These are phyloP conservation scores for Phaedon cochleariae DNA, from an alignment of 2,888 invertebrate species.

Conservation along the genomic window DNA sequence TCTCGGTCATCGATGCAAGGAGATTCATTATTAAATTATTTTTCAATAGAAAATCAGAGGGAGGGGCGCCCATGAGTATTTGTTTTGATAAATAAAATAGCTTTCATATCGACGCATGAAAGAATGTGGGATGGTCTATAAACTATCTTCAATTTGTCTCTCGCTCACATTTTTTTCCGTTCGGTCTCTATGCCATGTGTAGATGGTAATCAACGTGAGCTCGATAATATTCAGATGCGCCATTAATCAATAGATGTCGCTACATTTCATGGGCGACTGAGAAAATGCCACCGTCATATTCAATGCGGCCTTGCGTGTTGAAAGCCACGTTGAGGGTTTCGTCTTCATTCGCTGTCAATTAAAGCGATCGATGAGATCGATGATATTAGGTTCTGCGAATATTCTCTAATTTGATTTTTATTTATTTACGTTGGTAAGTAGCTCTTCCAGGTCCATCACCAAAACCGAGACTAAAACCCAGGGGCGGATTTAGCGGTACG, in stretches of 20 bases:
- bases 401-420: conserved; percentile 13
- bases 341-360: conserved; percentile 44
- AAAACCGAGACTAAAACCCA: too few relatives aligned
- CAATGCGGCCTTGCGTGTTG: conserved; percentile 40
- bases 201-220: conserved; percentile 36
- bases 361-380: conserved; percentile 32
- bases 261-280: conserved; percentile 43
- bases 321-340: conserved; percentile 39
- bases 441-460: too few relatives aligned
- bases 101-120: conserved; percentile 21
- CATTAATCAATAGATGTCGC: conserved; percentile 48
- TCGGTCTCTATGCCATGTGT: conserved; percentile 26
- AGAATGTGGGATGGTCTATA: conserved; percentile 33
- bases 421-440: too few relatives aligned
- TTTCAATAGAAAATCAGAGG: too few relatives aligned
- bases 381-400: conserved; percentile 26
- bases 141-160: conserved; percentile 28
- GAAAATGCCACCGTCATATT: conserved; percentile 43
- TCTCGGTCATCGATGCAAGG: too few relatives aligned
- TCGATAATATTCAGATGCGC: conserved; percentile 41
- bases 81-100: too few relatives aligned
- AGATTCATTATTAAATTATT: too few relatives aligned
- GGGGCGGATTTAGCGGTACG: too few relatives aligned
- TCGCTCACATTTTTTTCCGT: conserved; percentile 17
- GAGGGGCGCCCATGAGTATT: too few relatives aligned